These are phyloP conservation scores for Thalpophila matura DNA, from an alignment of 2,888 invertebrate species.

Conservation along the genomic window DNA sequence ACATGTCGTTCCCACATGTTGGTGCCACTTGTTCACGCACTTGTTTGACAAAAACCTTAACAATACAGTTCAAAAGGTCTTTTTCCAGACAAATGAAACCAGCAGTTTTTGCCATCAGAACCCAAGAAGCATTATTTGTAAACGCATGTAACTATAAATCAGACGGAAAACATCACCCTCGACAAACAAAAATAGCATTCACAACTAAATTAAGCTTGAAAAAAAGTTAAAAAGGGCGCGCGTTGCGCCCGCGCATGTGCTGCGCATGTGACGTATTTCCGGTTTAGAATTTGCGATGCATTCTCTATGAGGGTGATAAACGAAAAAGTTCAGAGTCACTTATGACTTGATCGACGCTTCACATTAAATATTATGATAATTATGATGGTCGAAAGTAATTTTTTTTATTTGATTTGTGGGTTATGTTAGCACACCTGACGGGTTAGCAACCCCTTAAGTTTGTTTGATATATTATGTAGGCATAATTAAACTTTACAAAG, in stretches of 20 bases:
- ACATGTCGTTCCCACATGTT: constrained; percentile 38
- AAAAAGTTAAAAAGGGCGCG: constrained; percentile 82
- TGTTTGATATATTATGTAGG: no score
- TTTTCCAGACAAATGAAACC: constrained; percentile 39
- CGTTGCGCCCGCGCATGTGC: constrained; percentile 84
- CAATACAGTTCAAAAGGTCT: constrained; percentile 34
- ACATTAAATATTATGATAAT: no score
- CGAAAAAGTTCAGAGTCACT: constrained; percentile 71
- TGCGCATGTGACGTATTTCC: constrained; percentile 87
- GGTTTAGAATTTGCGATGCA: constrained; percentile 83
- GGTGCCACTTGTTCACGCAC: constrained; percentile 46
- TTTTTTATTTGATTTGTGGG: no score
- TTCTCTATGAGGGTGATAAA: constrained; percentile 75
- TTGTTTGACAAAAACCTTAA: constrained; percentile 26
- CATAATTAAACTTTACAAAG: no score
- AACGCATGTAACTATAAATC: constrained; percentile 78
- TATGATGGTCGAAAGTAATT: no score
- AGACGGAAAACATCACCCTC: constrained; percentile 78
- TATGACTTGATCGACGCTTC: constrained; percentile 17
- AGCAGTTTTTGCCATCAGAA: constrained; percentile 35
- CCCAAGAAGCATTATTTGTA: constrained; percentile 53
- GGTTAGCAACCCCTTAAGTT: background rate
- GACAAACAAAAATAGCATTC: constrained; percentile 79
- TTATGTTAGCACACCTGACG: no score
- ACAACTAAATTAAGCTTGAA: constrained; percentile 74